These are phyloP conservation scores for Clarias gariepinus DNA, from an alignment of 2,113 vertebrate genomes.

Conservation along the genomic window DNA sequence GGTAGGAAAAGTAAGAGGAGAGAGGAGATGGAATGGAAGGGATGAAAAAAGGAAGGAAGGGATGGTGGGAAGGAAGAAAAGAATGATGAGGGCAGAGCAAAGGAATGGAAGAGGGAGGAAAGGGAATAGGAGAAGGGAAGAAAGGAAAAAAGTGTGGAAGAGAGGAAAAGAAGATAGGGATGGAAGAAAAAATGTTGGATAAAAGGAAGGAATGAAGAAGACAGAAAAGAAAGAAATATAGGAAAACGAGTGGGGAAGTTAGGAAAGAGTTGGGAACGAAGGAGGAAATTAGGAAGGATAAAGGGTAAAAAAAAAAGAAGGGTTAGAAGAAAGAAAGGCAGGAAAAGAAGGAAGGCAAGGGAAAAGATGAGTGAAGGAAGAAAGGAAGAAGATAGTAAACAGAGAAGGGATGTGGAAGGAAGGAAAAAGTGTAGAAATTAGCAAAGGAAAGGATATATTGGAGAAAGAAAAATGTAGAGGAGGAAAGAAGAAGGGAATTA, in stretches of 20 bases:
- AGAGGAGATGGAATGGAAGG: no score
- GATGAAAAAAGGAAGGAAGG: background rate
- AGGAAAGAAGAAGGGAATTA: background rate
- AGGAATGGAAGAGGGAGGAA: background rate
- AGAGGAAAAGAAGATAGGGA: background rate
- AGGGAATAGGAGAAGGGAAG: background rate
- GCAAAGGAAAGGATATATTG: background rate
- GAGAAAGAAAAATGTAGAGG: background rate
- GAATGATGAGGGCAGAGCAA: background rate
- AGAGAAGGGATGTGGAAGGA: background rate
- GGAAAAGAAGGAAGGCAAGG: no score
- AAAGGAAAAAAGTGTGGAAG: background rate
- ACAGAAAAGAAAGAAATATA: background rate
- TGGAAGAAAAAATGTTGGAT: background rate
- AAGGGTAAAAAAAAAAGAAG: background rate
- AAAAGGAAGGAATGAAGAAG: background rate
- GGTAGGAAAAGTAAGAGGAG: background rate
- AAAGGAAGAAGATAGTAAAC: background rate
- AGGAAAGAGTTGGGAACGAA: background rate
- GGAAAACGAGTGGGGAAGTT: background rate
- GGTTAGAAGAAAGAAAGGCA: background rate
- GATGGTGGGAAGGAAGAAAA: background rate
- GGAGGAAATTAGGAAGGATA: background rate
- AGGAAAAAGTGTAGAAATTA: background rate
- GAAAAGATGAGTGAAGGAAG: no score